These are phyloP conservation scores for Hyposmocoma kahamanoa DNA, from an alignment of 1,140 invertebrate species.

Conservation along the genomic window DNA sequence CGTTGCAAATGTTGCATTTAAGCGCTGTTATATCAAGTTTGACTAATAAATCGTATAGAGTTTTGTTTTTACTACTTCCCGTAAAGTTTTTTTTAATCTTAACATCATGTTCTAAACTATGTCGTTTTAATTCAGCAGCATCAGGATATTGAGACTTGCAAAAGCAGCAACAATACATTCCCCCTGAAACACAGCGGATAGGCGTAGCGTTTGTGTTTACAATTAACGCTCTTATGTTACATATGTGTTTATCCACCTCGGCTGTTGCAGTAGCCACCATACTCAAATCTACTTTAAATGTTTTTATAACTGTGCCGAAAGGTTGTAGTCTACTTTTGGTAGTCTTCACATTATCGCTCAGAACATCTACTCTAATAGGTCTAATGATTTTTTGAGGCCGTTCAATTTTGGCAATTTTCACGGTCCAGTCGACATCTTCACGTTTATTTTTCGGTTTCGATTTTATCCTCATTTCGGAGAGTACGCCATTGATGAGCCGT, in stretches of 20 bases:
- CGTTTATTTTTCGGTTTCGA: too few relatives aligned
- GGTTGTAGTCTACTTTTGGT: background rate
- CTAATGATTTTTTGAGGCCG: too few relatives aligned
- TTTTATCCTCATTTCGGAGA: too few relatives aligned
- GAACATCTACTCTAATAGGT: too few relatives aligned
- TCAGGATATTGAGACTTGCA: constrained; percentile 21
- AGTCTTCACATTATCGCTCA: too few relatives aligned
- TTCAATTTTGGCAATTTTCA: too few relatives aligned
- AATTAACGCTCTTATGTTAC: constrained; percentile 29
- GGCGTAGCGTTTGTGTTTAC: constrained; percentile 39
- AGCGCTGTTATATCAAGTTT: constrained; percentile 32
- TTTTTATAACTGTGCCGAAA: background rate
- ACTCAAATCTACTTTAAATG: background rate
- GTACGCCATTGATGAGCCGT: too few relatives aligned
- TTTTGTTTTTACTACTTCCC: background rate
- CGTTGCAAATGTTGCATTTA: constrained; percentile 22
- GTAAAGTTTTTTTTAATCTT: background rate
- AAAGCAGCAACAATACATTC: constrained; percentile 32
- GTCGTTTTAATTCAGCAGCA: constrained; percentile 26
- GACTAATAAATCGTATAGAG: constrained; percentile 9
- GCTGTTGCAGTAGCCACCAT: background rate
- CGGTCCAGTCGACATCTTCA: too few relatives aligned
- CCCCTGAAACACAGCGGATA: constrained; percentile 19
- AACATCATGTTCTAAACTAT: constrained; percentile 24
- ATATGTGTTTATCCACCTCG: constrained; percentile 24